A percentile compares a stretch with the other conserved stretches of the same genome.
Evolutionary conservation across 2,113 vertebrate species (phyloP).

Genomic region (Corythaeola cristata): DNA sequence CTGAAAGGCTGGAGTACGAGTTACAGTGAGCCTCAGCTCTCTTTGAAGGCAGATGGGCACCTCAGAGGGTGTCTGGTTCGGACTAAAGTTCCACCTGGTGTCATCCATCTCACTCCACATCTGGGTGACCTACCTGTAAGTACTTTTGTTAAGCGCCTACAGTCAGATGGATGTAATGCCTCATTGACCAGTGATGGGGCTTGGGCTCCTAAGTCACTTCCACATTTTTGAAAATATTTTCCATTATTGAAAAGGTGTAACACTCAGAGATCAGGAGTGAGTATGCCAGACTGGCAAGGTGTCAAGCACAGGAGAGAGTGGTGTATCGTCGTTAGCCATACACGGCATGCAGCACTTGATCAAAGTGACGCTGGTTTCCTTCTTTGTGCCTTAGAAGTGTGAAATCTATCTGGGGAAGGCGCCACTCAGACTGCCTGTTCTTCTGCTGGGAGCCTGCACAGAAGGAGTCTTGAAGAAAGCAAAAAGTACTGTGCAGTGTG

Average conservation of each 20-base stretch:
- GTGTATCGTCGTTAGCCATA: background rate
- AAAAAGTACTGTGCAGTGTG: background rate
- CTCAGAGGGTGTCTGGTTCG: background rate
- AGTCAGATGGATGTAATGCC: background rate
- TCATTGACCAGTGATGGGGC: background rate
- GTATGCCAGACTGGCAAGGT: background rate
- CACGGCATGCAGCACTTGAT: background rate
- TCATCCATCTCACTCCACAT: background rate
- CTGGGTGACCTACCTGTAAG: background rate
- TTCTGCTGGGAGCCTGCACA: slow-evolving; percentile 13
- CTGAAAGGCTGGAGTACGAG: background rate
- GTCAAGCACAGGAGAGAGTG: background rate
- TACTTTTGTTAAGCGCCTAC: background rate
- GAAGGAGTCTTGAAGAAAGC: background rate
- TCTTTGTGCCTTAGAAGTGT: slow-evolving; percentile 18
- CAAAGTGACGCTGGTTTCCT: background rate
- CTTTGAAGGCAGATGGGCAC: background rate
- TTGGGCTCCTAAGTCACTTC: background rate
- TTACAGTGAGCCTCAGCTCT: background rate
- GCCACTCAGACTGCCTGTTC: background rate
- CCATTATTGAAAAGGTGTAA: background rate
- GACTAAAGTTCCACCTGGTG: background rate
- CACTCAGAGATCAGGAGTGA: background rate
- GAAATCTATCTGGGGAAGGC: slow-evolving; percentile 11
- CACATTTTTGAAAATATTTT: background rate